phyloP scores from a whole-genome alignment of 2,797 vertebrate genomes.

The Gallinago solitaria region DNA sequence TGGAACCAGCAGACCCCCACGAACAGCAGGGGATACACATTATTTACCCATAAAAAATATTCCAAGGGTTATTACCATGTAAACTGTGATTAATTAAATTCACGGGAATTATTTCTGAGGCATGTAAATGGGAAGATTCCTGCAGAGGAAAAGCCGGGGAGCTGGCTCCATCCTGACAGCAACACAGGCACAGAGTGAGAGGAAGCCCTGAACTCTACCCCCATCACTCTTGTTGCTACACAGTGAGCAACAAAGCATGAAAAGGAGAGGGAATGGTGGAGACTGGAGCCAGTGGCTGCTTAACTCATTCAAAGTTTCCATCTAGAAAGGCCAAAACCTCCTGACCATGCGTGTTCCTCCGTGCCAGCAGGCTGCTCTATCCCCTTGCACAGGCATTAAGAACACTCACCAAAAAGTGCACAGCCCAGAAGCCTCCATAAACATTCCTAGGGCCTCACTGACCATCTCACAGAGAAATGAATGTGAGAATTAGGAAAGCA shows the following conservation, averaged over 20 bases:
- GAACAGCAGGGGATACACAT: constrained; percentile 62
- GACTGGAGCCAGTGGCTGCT: neutral
- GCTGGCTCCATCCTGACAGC: neutral
- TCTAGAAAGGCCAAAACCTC: neutral
- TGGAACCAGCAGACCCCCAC: constrained; percentile 4
- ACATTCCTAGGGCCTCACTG: neutral
- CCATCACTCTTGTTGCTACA: neutral
- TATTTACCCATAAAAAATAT: constrained; percentile 76
- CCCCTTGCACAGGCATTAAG: neutral
- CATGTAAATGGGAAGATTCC: constrained; percentile 56
- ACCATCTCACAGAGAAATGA: neutral
- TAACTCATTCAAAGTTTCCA: neutral
- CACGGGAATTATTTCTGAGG: constrained; percentile 51
- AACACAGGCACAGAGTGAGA: neutral
- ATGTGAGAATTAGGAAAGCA: neutral
- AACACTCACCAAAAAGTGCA: neutral
- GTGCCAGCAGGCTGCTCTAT: neutral
- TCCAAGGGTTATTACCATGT: constrained; percentile 72
- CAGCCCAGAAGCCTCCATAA: neutral
- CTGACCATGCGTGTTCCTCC: neutral
- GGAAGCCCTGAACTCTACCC: neutral
- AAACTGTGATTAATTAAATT: constrained; percentile 78
- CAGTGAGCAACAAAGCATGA: neutral
- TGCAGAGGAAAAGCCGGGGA: constrained; percentile 41
- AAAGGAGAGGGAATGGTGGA: neutral